Base-by-base conservation (phyloP, 64 coral and sea anemone species). In the Porites australiensis region DNA sequence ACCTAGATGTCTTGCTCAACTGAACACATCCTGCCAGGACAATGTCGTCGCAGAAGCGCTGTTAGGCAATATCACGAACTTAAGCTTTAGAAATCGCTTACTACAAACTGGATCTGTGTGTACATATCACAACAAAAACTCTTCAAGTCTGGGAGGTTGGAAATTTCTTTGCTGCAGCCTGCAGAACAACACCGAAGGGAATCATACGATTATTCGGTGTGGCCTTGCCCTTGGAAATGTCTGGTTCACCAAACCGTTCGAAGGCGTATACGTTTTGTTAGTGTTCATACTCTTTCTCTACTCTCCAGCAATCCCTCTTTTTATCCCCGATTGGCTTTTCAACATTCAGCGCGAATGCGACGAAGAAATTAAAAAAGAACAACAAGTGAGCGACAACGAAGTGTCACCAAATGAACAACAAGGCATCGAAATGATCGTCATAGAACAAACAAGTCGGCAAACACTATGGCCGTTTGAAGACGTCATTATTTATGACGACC, bases 291-390 rank as follows among this genome's bases (percentile, higher is more conserved):
- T 74, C 1, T 12, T 11, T 5, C 48, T 4, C 0, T 74, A 4
- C 71, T 74, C 43, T 0, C 8, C 43, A 74, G 71, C 71, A 14
- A 44, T 74, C 13, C 43, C 71, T 74, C 71, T 74, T 6, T 14
- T 74, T 47, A 12, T 74, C 2, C 71, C 71, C 13, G 44, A 47
- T 74, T 74, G 23, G 23, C 23, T 74, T 74, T 45, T 74, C 43
- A 74, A 74, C 71, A 27, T 74, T 74, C 71, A 74, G 27, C 9
- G 48, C 23, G 71, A 74, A 44, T 74, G 15, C 27, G 71, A 74
- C 45, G 48, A 74, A 5, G 71, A 74, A 44, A 74, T 47, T 9
- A 44, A 37, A 11, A 44, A 44, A 13, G 7, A 74, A 47, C 27
- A 23, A 44, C 71, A 74, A 74, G 13, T 45, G 48, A 74, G 44